A percentile compares a stretch with the other conserved stretches of the same genome.
These are phyloP conservation scores for Cephalopholis sonnerati DNA, from an alignment of 2,113 vertebrate species.

Conservation along the genomic window DNA sequence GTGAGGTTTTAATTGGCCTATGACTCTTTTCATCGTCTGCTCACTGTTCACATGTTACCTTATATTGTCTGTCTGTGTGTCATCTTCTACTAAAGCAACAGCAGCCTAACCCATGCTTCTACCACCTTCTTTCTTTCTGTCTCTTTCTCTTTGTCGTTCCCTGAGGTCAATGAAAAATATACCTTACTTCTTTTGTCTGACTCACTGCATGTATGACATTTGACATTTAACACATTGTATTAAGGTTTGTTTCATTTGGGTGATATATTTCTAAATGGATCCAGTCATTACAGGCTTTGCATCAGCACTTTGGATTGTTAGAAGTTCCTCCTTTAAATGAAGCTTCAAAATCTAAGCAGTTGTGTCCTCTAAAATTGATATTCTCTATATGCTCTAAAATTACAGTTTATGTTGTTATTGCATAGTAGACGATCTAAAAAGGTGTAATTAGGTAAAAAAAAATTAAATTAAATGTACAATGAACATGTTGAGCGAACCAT, in stretches of 20 bases:
- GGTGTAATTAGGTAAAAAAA: neutral
- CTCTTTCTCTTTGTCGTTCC: neutral
- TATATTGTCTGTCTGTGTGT: neutral
- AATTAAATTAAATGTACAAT: neutral
- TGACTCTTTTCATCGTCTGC: neutral
- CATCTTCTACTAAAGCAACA: neutral
- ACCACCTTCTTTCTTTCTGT: too few relatives aligned
- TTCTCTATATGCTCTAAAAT: neutral
- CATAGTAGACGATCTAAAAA: neutral
- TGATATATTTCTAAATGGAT: neutral
- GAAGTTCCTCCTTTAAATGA: neutral
- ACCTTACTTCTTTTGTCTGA: neutral
- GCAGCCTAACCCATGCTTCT: neutral
- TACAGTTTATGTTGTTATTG: neutral
- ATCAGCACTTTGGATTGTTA: neutral
- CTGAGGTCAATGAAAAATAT: neutral
- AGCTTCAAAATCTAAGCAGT: neutral
- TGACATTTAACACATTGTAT: neutral
- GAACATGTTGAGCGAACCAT: neutral
- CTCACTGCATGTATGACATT: neutral
- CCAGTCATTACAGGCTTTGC: neutral
- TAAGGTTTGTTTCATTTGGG: neutral
- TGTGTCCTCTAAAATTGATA: neutral
- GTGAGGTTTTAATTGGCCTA: neutral
- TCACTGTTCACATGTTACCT: neutral